Evolutionary conservation across 2,888 invertebrate species (phyloP).

Genomic region (Heliconius ismenius): DNA sequence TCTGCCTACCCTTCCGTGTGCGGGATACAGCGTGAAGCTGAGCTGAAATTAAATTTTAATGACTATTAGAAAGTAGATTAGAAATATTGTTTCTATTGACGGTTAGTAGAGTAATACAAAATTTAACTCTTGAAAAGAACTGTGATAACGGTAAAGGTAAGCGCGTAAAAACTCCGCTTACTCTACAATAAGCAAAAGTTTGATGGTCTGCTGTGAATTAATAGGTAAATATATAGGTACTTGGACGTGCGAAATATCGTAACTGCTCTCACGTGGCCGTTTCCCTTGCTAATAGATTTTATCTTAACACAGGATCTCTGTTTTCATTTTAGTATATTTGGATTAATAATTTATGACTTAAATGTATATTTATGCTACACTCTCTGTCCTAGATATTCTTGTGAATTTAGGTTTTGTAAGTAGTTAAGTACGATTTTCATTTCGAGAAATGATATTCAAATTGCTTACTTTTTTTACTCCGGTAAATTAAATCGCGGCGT

Average conservation of each 20-base stretch:
- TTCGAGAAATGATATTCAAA: no score
- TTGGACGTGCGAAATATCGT: conserved; percentile 28
- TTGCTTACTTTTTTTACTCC: no score
- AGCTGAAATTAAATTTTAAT: neutral
- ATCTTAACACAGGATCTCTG: neutral
- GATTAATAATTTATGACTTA: neutral
- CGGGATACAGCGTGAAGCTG: neutral
- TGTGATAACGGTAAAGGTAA: conserved; percentile 1
- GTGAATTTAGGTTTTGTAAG: no score
- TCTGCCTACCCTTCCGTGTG: no score
- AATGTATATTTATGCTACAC: neutral
- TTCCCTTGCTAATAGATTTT: conserved; percentile 7
- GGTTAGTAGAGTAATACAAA: neutral
- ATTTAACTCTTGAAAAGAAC: neutral
- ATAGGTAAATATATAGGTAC: conserved; percentile 1
- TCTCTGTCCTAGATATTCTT: no score
- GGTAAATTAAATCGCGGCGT: no score
- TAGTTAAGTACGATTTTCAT: no score
- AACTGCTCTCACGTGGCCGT: conserved; percentile 28
- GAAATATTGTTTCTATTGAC: conserved; percentile 5
- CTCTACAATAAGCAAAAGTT: neutral
- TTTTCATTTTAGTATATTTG: neutral
- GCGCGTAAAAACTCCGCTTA: neutral
- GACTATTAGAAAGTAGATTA: neutral
- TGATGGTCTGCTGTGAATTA: neutral